Evolutionary conservation across 1,140 invertebrate species (phyloP), one percentile per base, ranked within the genome.

Genomic region (Aphis gossypii): DNA sequence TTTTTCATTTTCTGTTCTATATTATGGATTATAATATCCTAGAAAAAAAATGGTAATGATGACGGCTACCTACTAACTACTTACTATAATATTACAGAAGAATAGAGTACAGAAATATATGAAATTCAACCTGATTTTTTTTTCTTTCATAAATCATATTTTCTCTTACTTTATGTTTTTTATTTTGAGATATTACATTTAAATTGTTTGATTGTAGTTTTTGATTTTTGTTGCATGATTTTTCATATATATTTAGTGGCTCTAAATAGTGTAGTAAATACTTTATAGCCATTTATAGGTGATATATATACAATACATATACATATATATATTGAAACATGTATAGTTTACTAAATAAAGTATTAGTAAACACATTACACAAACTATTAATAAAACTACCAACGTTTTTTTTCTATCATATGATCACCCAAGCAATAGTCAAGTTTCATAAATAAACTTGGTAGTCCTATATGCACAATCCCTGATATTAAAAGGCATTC

Each of bases 391-490:
- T 90, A 25, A 25, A 38, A 48, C n/a, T 51, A 54, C 89, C 11
- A 44, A 38, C 35, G 7, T 90, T 41, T 90, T 54, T 38, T 51
- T 56, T 21, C 25, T 41, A 23, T 35, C 20, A 30, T 38, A 56
- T 23, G 35, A 38, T 38, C 38, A 11, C 21, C 14, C n/a, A 68
- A 56, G 25, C 89, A 90, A 90, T 90, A 44, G 30, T 68, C 54
- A 30, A 60, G 89, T 56, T 60, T 90, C 54, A 46, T 56, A 56
- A 90, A 56, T 56, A 90, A 1, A 68, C 48, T 56, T 25, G 89
- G 54, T 54, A 90, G 35, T 41, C 89, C 89, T 90, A 90, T 35
- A 7, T 90, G 35, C 46, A 90, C 88, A 9, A 90, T 90, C 20
- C 89, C 89, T 6, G 51, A 56, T 44, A 60, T 38, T 38, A 90